phyloP scores from a whole-genome alignment of 2,888 invertebrate genomes.

The Mythimna pallens region DNA sequence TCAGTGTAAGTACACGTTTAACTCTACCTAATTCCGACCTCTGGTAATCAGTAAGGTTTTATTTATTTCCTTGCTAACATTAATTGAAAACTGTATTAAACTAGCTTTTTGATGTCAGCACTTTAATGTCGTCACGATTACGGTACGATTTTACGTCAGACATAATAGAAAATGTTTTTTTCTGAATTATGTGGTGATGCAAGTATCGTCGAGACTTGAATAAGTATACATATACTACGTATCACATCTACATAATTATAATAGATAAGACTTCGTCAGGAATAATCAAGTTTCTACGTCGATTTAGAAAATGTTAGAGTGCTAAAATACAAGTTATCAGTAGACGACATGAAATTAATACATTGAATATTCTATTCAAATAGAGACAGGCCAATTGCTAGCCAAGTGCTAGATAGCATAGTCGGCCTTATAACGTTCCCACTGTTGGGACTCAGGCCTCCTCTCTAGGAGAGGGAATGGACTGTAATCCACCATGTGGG shows the following conservation, averaged over 20 bases:
- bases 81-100: background rate
- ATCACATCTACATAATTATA: background rate
- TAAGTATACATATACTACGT: background rate
- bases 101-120: background rate
- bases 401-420: no score
- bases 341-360: background rate
- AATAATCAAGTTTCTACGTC: conserved; percentile 4
- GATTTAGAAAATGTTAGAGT: conserved; percentile 28
- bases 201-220: background rate
- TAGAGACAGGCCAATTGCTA: no score
- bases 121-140: background rate
- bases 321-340: conserved; percentile 3
- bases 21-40: no score
- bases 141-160: background rate
- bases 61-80: no score
- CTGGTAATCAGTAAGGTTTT: no score
- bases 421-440: no score
- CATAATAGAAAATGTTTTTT: background rate
- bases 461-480: no score
- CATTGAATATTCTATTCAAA: background rate
- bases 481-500: no score
- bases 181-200: background rate
- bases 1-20: no score
- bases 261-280: background rate
- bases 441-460: no score